These are phyloP conservation scores for Leptinotarsa peninsularis DNA, from an alignment of 2,888 invertebrate species.

Conservation along the genomic window DNA sequence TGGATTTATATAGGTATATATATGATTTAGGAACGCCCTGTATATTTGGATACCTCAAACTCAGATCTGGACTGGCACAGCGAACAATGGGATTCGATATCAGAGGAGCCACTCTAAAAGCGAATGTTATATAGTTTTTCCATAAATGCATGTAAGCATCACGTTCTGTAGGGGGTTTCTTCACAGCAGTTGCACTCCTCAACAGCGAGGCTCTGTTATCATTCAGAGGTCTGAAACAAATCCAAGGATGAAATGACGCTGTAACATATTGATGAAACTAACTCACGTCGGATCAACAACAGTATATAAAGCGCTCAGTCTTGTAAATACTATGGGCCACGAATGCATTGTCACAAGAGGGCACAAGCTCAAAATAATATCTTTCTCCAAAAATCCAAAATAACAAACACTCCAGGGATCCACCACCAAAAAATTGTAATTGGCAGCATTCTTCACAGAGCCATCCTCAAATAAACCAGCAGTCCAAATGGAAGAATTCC, in stretches of 20 bases:
- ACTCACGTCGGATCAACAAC: conserved; percentile 94
- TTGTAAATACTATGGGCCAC: conserved; percentile 94
- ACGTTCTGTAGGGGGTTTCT: conserved; percentile 92
- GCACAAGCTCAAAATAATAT: conserved; percentile 84
- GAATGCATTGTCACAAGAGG: conserved; percentile 89
- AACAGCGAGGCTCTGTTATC: conserved; percentile 96
- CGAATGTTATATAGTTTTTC: conserved; percentile 97
- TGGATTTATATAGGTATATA: too few species aligned
- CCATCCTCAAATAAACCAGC: conserved; percentile 75
- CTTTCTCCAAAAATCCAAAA: conserved; percentile 89
- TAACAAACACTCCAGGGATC: conserved; percentile 94
- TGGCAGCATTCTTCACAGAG: conserved; percentile 69
- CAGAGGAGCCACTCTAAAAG: conserved; percentile 95
- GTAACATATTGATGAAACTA: conserved; percentile 18
- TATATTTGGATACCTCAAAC: conserved; percentile 78
- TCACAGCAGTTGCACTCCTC: conserved; percentile 86
- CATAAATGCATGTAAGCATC: conserved; percentile 97
- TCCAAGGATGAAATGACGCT: neutral
- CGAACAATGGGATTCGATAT: conserved; percentile 87
- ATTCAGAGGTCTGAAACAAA: conserved; percentile 83
- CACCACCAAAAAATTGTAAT: conserved; percentile 71
- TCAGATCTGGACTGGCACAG: conserved; percentile 93
- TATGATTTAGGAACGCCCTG: too few species aligned
- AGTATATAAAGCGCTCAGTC: conserved; percentile 90
- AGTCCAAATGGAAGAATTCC: conserved; percentile 90